Base-by-base conservation (phyloP, 2,113 vertebrate genomes). In the Lutjanus erythropterus region DNA sequence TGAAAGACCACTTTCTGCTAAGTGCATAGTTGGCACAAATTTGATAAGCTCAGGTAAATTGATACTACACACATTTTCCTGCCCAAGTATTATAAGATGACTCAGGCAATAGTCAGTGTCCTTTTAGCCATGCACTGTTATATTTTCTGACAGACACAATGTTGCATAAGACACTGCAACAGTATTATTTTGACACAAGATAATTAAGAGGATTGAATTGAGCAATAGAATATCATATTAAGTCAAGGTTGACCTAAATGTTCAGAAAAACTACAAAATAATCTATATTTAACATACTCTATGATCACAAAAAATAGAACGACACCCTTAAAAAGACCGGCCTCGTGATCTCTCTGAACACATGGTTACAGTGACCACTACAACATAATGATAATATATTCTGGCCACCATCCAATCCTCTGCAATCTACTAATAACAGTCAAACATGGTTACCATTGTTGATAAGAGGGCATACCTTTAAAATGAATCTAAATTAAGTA, bases 81-180 rank as follows among this genome's bases (percentile, higher is more conserved):
- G 29, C n/a, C 5, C 18, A 33, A 27, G 18, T 31, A 21, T 44
- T 0, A 14, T 27, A 31, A 21, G 6, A 29, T 11, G 15, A 23
- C 23, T 39, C 12, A 0, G n/a, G n/a, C 5, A 19, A 16, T 10
- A 0, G n/a, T n/a, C 5, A 19, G 27, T 10, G 16, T 1, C 8
- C 56, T 59, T n/a, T 14, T 35, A 42, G 27, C 35, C n/a, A 42
- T 27, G 6, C n/a, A 4, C 21, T 41, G 6, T 14, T 60, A 5
- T 5, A 62, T 21, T n/a, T 9, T 37, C 7, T n/a, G 5, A n/a
- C 5, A 23, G 7, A 61, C 9, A 59, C 2, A 2, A 59, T 41
- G n/a, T 41, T 27, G n/a, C 16, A 12, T n/a, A 3, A 18, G 46
- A 37, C 14, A 37, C 18, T 42, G 16, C 23, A 6, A 27, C 16